Percentiles rank a stretch among this genome's conserved stretches.
Evolutionary conservation across 2,888 invertebrate genomes (phyloP).

Genomic region (Drosophila formosana): DNA sequence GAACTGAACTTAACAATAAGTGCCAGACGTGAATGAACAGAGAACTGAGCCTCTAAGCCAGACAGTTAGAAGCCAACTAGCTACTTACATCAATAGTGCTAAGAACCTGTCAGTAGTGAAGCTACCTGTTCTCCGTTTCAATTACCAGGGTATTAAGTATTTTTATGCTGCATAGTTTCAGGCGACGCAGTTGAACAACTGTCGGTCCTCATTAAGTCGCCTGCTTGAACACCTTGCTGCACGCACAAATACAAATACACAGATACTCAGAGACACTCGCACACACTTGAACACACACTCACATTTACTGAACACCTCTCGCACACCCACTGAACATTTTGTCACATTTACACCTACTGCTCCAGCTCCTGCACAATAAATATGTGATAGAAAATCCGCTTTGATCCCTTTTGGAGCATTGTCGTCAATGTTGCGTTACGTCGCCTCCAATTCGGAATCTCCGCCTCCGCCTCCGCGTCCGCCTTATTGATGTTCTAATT

Average conservation of each 20-base stretch:
- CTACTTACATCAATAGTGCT: background rate
- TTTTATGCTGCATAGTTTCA: slow-evolving; percentile 58
- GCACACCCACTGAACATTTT: slow-evolving; percentile 47
- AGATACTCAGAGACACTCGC: background rate
- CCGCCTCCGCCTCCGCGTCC: slow-evolving; percentile 19
- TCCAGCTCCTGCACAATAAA: slow-evolving; percentile 48
- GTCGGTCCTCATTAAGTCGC: slow-evolving; percentile 69
- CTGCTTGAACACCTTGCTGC: slow-evolving; percentile 66
- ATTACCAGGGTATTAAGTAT: slow-evolving; percentile 36
- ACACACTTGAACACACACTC: slow-evolving; percentile 23
- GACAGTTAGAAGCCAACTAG: background rate
- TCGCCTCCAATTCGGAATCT: slow-evolving; percentile 25
- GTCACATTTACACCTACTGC: slow-evolving; percentile 74
- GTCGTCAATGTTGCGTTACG: slow-evolving; percentile 78
- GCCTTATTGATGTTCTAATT: slow-evolving; percentile 82
- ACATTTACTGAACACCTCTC: slow-evolving; percentile 5
- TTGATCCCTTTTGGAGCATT: slow-evolving; percentile 71
- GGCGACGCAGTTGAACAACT: slow-evolving; percentile 38
- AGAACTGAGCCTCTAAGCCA: background rate
- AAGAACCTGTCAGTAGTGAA: background rate
- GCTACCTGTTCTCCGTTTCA: background rate
- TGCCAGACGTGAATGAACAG: background rate
- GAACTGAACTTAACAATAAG: background rate
- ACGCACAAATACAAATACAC: slow-evolving; percentile 27
- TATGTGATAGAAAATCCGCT: slow-evolving; percentile 69